Percentiles rank a stretch among this genome's conserved stretches.
Evolutionary conservation across 2,113 vertebrate genomes (phyloP).

Genomic region (Meriones unguiculatus): DNA sequence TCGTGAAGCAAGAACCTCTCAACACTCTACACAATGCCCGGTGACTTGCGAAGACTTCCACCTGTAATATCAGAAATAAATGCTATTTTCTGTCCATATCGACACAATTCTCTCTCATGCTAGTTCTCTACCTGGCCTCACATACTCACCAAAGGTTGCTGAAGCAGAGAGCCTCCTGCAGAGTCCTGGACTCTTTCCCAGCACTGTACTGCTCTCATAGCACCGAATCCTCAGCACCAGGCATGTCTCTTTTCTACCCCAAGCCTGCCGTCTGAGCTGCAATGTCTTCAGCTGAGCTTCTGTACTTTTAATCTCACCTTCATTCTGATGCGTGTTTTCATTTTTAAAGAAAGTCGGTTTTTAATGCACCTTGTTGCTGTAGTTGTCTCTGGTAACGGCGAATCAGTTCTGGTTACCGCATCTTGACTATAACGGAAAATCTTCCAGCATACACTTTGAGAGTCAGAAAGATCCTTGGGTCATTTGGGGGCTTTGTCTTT

Average conservation of each 20-base stretch:
- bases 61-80: neutral
- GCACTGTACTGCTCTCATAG: neutral
- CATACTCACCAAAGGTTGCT: neutral
- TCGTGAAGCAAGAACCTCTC: neutral
- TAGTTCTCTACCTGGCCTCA: neutral
- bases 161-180: neutral
- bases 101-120: neutral
- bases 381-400: neutral
- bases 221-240: neutral
- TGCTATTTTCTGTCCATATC: neutral
- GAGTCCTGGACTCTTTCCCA: neutral
- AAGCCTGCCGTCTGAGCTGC: neutral
- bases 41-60: neutral
- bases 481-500: neutral
- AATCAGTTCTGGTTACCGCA: neutral
- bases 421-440: conserved; percentile 35
- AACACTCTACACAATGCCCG: neutral
- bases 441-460: neutral
- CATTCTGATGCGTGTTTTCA: neutral
- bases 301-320: neutral
- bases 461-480: conserved; percentile 29
- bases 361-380: neutral
- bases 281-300: neutral
- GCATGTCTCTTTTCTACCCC: neutral
- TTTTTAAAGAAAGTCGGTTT: neutral